Percentiles rank a stretch among this genome's conserved stretches.
Conservation (phyloP, 2,888 invertebrate species). For the Danaus chrysippus region DNA sequence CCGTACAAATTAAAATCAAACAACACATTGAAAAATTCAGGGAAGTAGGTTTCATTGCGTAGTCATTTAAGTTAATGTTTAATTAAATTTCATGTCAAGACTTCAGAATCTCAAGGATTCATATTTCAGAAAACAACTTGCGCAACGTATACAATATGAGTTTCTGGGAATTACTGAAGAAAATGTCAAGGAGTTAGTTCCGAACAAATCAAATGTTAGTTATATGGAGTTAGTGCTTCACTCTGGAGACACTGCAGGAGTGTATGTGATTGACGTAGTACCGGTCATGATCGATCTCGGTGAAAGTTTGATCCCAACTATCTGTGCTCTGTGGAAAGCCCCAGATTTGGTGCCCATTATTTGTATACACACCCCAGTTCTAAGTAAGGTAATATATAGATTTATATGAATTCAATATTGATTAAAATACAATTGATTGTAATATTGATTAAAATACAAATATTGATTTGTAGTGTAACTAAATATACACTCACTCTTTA, state of each 20-base stretch:
- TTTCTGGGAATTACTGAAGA: slow-evolving; percentile 83
- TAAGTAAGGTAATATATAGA: slow-evolving; percentile 54
- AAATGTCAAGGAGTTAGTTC: slow-evolving; percentile 82
- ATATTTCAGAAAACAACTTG: slow-evolving; percentile 85
- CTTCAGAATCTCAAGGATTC: background rate
- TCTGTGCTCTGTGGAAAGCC: slow-evolving; percentile 89
- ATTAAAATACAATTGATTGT: too few species aligned
- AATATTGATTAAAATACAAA: too few species aligned
- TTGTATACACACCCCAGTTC: slow-evolving; percentile 84
- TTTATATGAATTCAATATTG: slow-evolving; percentile 44
- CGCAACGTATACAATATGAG: slow-evolving; percentile 81
- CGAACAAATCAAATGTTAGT: slow-evolving; percentile 85
- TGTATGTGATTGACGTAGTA: slow-evolving; percentile 85
- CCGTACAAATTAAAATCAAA: slow-evolving; percentile 90
- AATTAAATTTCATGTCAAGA: background rate
- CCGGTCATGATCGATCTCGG: slow-evolving; percentile 87
- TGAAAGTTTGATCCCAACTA: slow-evolving; percentile 84
- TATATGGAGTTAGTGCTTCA: slow-evolving; percentile 86
- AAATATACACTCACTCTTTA: too few species aligned
- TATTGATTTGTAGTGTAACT: background rate
- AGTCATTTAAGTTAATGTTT: background rate
- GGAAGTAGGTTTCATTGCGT: slow-evolving; percentile 77
- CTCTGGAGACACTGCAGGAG: slow-evolving; percentile 80
- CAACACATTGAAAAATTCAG: slow-evolving; percentile 89
- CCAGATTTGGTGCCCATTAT: slow-evolving; percentile 85